Base-by-base conservation (phyloP, 1,140 invertebrate species). In the Palaemon carinicauda region DNA sequence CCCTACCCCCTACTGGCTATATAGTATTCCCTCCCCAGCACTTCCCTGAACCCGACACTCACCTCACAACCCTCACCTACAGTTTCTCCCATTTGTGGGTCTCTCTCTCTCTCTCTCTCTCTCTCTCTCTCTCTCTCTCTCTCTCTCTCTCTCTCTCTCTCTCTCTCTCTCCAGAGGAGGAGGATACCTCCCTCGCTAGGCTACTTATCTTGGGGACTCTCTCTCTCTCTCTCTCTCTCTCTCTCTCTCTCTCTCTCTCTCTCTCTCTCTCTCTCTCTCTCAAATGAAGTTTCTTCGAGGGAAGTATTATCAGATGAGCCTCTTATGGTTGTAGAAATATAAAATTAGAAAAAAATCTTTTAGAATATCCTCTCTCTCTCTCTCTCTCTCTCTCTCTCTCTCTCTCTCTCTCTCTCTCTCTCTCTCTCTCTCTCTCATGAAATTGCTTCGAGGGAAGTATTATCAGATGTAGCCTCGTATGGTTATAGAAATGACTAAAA, bases 331-430 rank as follows among this genome's bases (percentile, higher is more conserved):
- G n/a, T n/a, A n/a, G 0, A 4, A 1, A 4, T 12, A 41, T 41
- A 12, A 41, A 4, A 41, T 1, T 41, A 12, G 41, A 17, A 21
- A 12, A n/a, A n/a, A n/a, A n/a, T n/a, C n/a, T n/a, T n/a, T n/a
- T n/a, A n/a, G n/a, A n/a, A n/a, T n/a, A n/a, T n/a, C n/a, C n/a
- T n/a, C n/a, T n/a, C n/a, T n/a, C n/a, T n/a, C 1, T 21, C n/a
- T 73, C 80, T 54, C 29, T 54, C 69, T 52, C 31, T 29, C 41
- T 52, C 31, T 51, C 51, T 52, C 24, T 52, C 69, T 74, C 69
- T 74, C 51, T 74, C 69, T 74, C 69, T 29, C 50, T 27, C 69
- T 52, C 80, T 27, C 51, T 29, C 69, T 82, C 80, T 52, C 69
- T 82, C 27, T 73, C 80, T 56, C 52, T 27, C 56, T 60, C 56